Base-by-base conservation (phyloP, 2,888 invertebrate genomes). In the Glyphotaelius pellucidus region DNA sequence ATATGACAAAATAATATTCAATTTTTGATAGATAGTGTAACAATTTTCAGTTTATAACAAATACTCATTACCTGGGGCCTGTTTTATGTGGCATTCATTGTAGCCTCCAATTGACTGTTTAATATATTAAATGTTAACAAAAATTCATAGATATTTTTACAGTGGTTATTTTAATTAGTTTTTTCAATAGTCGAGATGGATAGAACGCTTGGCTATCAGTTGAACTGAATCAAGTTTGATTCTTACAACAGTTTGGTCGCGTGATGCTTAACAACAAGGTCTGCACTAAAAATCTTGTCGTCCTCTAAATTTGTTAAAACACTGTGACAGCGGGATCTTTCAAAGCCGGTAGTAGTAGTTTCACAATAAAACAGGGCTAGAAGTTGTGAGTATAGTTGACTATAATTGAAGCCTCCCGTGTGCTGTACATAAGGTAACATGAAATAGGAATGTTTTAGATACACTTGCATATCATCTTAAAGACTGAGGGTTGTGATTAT, bases 401-500 rank as follows among this genome's bases (percentile, higher is more conserved):
- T 67, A 67, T 67, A 67, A 67, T 67, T 67, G n/a, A 67, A 67
- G 67, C 67, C 67, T 67, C 67, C 67, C 25, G n/a, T 67, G 67
- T 67, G 67, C 25, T n/a, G 67, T 67, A 67, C 67, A 67, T 67
- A 67, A 67, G 67, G 67, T 67, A 67, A 67, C 67, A 67, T 67
- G 67, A 67, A 67, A 67, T 67, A 86, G 80, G 38, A 38, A 89
- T 80, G 89, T 30, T 38, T 80, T 89, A 38, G 85, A 38, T 83
- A 79, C 47, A 30, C 84, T 52, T 52, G 83, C 90, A 90, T 90
- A 90, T 90, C 90, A 90, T 90, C 85, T 85, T 85, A 31, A 90
- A 90, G 90, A 90, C 90, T 90, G 90, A 90, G 85, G 90, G 79
- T 90, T 90, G 90, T 90, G 90, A 85, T 90, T 85, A 38, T 90